Base-by-base conservation (phyloP, 2,888 invertebrate species). In the Epiblema foenella region DNA sequence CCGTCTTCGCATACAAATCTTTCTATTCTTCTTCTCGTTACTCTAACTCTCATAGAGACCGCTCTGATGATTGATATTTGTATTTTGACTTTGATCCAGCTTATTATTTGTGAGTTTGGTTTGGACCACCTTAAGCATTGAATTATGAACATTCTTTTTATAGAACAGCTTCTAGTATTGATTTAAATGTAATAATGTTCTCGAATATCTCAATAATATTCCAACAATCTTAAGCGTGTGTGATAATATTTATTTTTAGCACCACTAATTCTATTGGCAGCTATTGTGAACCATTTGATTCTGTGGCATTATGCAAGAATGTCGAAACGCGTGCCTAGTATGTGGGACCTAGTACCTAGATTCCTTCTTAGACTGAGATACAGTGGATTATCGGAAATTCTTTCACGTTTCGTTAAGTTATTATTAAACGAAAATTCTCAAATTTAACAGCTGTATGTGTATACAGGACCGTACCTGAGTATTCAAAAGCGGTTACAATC, bases 261-360 rank as follows among this genome's bases (percentile, higher is more conserved):
- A n/a, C 52, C 20, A 52, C 51, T 33, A n/a, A 46, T 33, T 63
- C 51, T 37, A 37, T 64, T 54, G 63, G 52, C 63, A 63, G 37
- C 52, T 54, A 54, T 54, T 20, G 17, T 29, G 49, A 62, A 33
- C 11, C 37, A 54, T 64, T 51, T 52, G 52, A 54, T 54, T 52
- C 52, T 20, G 12, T 20, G 33, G 52, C 9, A 54, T 64, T 64
- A 64, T 64, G 63, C 52, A 64, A 52, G 63, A 64, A 64, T 64
- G 63, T 39, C 18, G 51, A 9, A 18, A 20, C 12, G 52, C 52
- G 11, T 39, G 52, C 33, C 37, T n/a, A 39, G 52, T 64, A 64
- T 64, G 63, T 64, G 15, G 37, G 39, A 64, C 15, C 62, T 46
- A 12, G 29, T n/a, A 51, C 39, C 12, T 18, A 37, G 51, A 51